phyloP scores from a whole-genome alignment of 2,113 vertebrate species.

The Oncorhynchus masou region DNA sequence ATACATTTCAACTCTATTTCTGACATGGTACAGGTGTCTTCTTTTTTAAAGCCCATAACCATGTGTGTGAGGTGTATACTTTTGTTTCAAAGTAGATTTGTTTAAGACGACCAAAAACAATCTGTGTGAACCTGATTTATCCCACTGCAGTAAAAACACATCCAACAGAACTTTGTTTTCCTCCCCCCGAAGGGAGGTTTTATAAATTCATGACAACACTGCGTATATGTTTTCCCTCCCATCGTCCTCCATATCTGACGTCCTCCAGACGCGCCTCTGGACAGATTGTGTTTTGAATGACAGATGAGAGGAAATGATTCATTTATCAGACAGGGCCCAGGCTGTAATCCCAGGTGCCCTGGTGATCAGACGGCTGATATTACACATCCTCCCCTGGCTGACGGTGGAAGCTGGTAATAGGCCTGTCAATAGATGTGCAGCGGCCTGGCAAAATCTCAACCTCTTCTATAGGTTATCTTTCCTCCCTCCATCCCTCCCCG shows the following conservation, averaged over 20 bases:
- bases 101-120: too few species aligned
- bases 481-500: not conserved
- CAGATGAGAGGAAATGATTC: slow-evolving; percentile 63
- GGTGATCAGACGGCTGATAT: slow-evolving; percentile 53
- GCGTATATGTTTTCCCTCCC: slow-evolving; percentile 19
- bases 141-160: not conserved
- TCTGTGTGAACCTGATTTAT: too few species aligned
- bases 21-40: too few species aligned
- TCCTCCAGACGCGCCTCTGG: slow-evolving; percentile 43
- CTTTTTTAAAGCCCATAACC: too few species aligned
- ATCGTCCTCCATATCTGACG: slow-evolving; percentile 48
- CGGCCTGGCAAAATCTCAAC: slow-evolving; percentile 42
- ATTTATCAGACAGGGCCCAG: slow-evolving; percentile 49
- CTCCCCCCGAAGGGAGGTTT: slow-evolving; percentile 27
- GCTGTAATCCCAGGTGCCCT: slow-evolving; percentile 55
- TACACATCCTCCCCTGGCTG: slow-evolving; percentile 36
- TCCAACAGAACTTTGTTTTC: slow-evolving; percentile 30
- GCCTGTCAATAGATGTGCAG: slow-evolving; percentile 33
- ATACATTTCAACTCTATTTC: too few species aligned
- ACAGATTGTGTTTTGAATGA: slow-evolving; percentile 46
- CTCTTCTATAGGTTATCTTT: not conserved
- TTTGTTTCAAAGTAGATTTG: too few species aligned
- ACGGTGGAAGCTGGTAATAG: slow-evolving; percentile 39
- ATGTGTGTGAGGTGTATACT: too few species aligned
- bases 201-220: slow-evolving; percentile 36